Base-by-base conservation (phyloP, 2,797 vertebrate genomes). In the Lemur catta region DNA sequence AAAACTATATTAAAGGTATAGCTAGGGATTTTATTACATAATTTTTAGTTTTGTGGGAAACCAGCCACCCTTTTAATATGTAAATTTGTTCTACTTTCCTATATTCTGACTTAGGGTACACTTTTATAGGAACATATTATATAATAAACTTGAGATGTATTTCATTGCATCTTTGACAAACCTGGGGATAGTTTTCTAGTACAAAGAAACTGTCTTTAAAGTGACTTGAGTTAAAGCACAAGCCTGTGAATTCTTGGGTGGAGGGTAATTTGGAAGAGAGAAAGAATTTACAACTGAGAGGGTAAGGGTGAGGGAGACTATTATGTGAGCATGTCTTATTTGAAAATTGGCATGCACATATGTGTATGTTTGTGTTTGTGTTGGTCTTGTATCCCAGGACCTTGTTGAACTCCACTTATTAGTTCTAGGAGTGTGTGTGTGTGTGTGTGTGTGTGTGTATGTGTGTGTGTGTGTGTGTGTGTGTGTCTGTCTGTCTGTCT, bases 121-220 rank as follows among this genome's bases (percentile, higher is more conserved):
- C 7, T 80, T 87, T 94, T 80, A 57, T 52, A 72, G 41, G 11
- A 78, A 78, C 7, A 38, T 28, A 28, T 59, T 75, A 35, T 67
- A 7, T 52, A 35, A 30, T 78, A 67, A 71, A 76, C 28, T 24
- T 72, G 43, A 80, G 52, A 22, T 65, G 20, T 48, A 57, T 95
- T 82, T 93, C n/a, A 24, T 41, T 72, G 2, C 30, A 4, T 93
- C 65, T 79, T 48, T 43, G 35, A 71, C 33, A 93, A 41, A 79
- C 5, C 2, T 81, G 91, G 43, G 41, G 33, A 76, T 94, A 65
- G 30, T 87, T 90, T 94, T 92, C 30, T 94, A 89, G 84, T 78
- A 94, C 14, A 63, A 71, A 87, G 82, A 91, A 67, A 48, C 35
- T 65, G 38, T 61, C 41, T 91, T 41, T 84, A 65, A 94, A 86